These are phyloP conservation scores for Priocnemis perturbator DNA, from an alignment of 2,888 invertebrate species.

Conservation along the genomic window DNA sequence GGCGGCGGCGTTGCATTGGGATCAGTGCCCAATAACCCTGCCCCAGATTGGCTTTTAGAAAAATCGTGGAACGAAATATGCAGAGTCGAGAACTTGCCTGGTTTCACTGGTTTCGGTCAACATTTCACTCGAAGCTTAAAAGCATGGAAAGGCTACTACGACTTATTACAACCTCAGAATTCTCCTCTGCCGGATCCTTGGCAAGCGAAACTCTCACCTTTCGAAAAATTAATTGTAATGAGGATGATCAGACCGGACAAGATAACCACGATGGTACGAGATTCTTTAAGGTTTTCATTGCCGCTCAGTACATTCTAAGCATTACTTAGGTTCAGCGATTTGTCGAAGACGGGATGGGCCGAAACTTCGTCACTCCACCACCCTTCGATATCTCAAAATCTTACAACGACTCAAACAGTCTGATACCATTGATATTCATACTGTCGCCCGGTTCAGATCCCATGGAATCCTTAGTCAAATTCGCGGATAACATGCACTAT, in stretches of 20 bases:
- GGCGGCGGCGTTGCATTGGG: slow-evolving; percentile 86
- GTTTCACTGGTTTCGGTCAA: slow-evolving; percentile 72
- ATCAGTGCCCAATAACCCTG: slow-evolving; percentile 77
- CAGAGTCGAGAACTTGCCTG: slow-evolving; percentile 72
- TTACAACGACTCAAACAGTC: slow-evolving; percentile 78
- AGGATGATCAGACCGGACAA: slow-evolving; percentile 79
- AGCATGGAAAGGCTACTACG: slow-evolving; percentile 77
- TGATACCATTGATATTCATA: slow-evolving; percentile 80
- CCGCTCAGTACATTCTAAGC: not conserved
- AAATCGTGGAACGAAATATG: slow-evolving; percentile 78
- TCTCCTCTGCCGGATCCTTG: slow-evolving; percentile 76
- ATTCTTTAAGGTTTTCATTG: not conserved
- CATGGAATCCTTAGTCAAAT: slow-evolving; percentile 77
- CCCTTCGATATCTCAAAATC: slow-evolving; percentile 78
- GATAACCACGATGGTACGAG: slow-evolving; percentile 63
- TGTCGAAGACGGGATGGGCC: slow-evolving; percentile 67
- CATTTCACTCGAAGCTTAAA: slow-evolving; percentile 72
- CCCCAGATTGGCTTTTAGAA: slow-evolving; percentile 76
- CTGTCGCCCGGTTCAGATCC: slow-evolving; percentile 80
- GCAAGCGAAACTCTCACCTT: slow-evolving; percentile 75
- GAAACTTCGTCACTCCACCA: slow-evolving; percentile 70
- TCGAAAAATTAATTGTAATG: slow-evolving; percentile 79
- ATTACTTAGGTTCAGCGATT: slow-evolving; percentile 73
- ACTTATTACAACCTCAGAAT: slow-evolving; percentile 74
- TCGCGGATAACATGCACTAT: slow-evolving; percentile 77